Percentiles rank a stretch among this genome's conserved stretches.
phyloP scores from a whole-genome alignment of 2,797 vertebrate species.

The Myripristis jacobus region DNA sequence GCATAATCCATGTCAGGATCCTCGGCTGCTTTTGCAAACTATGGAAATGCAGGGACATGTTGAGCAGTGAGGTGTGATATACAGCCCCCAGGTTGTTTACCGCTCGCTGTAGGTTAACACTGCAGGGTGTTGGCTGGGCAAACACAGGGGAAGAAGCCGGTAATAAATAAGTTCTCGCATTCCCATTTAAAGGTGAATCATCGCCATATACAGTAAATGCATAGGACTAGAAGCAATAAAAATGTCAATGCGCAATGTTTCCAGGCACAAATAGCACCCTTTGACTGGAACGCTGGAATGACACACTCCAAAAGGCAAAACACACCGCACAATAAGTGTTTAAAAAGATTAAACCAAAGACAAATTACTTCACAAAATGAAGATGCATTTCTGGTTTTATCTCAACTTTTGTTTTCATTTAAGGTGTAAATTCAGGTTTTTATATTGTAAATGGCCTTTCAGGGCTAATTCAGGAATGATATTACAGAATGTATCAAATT shows the following conservation, averaged over 20 bases:
- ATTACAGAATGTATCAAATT: too few relatives aligned
- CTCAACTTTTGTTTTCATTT: too few relatives aligned
- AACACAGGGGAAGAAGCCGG: background rate
- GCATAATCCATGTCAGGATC: constrained; percentile 24
- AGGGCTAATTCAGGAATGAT: too few relatives aligned
- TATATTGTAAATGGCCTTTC: too few relatives aligned
- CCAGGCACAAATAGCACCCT: background rate
- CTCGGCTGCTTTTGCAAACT: background rate
- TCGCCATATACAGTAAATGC: background rate
- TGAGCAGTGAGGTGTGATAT: background rate
- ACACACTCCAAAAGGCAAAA: too few relatives aligned
- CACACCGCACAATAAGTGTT: too few relatives aligned
- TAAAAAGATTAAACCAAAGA: too few relatives aligned
- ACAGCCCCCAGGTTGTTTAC: constrained; percentile 16
- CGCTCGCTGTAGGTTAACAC: constrained; percentile 17
- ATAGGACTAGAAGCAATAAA: background rate
- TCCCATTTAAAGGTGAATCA: constrained; percentile 2
- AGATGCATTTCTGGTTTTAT: too few relatives aligned
- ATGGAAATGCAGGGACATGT: constrained; percentile 32
- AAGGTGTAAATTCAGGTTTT: too few relatives aligned
- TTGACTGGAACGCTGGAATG: background rate
- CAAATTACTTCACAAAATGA: too few relatives aligned
- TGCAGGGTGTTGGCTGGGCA: constrained; percentile 7
- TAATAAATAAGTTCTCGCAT: constrained; percentile 4
- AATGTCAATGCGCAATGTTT: background rate